Conservation (phyloP, 2,888 invertebrate genomes). For the Ochlodes sylvanus region DNA sequence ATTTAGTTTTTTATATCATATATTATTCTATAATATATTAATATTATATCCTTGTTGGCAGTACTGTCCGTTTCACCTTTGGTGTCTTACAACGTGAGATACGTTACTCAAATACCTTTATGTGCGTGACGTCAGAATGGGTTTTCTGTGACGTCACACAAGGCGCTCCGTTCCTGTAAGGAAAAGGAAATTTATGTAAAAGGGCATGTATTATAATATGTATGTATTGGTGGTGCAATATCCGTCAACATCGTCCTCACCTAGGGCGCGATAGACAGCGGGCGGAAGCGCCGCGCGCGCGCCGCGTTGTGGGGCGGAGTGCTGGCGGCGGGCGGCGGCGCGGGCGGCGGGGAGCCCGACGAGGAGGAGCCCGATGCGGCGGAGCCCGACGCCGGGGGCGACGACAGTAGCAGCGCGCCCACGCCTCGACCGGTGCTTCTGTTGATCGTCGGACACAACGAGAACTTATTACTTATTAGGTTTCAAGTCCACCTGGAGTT, state of each 20-base stretch:
- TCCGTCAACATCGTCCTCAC: no score
- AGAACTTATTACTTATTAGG: no score
- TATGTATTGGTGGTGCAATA: no score
- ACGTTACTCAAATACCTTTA: constrained; percentile 1
- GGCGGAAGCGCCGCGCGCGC: constrained; percentile 73
- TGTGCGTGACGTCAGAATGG: constrained; percentile 29
- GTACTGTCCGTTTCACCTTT: not conserved
- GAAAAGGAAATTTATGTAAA: constrained; percentile 5
- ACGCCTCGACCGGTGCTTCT: constrained; percentile 75
- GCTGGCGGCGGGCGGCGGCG: constrained; percentile 50
- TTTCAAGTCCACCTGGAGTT: no score
- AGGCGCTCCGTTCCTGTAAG: constrained; percentile 47
- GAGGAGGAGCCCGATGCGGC: constrained; percentile 52
- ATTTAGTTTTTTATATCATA: constrained; percentile 10
- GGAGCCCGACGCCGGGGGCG: constrained; percentile 58
- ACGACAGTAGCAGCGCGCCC: constrained; percentile 71
- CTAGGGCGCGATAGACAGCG: constrained; percentile 74
- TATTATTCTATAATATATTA: constrained; percentile 6
- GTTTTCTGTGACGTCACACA: constrained; percentile 41
- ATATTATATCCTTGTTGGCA: constrained; percentile 6
- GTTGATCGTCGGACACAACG: constrained; percentile 15
- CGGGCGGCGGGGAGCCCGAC: constrained; percentile 57
- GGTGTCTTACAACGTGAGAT: not conserved
- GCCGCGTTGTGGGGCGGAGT: constrained; percentile 69
- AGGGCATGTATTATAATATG: not conserved